These are phyloP conservation scores for Chrysolina oricalcia DNA, from an alignment of 2,888 invertebrate genomes.

Conservation along the genomic window DNA sequence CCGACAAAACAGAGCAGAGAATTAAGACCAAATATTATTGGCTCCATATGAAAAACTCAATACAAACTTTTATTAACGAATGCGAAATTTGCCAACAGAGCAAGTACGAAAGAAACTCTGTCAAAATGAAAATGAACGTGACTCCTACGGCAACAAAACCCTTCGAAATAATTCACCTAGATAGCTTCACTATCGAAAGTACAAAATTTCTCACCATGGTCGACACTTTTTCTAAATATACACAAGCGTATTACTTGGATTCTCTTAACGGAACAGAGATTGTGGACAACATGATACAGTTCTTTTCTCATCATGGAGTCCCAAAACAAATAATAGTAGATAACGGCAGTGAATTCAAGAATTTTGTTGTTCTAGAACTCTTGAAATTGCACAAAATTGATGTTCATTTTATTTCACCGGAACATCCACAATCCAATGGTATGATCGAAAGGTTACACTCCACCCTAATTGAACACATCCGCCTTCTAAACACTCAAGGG, in stretches of 20 bases:
- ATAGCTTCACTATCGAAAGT: constrained; percentile 6
- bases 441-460: not conserved
- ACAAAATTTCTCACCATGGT: too few relatives aligned
- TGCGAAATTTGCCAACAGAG: constrained; percentile 33
- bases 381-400: constrained; percentile 50
- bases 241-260: constrained; percentile 40
- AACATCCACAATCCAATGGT: constrained; percentile 50
- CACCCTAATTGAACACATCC: not conserved
- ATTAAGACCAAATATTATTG: constrained; percentile 37
- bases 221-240: too few relatives aligned
- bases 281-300: constrained; percentile 42
- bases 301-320: constrained; percentile 51
- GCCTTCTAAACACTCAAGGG: not conserved
- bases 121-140: too few relatives aligned
- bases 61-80: constrained; percentile 38
- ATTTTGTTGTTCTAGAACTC: constrained; percentile 45
- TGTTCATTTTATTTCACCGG: constrained; percentile 45
- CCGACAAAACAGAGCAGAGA: constrained; percentile 22
- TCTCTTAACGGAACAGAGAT: constrained; percentile 36
- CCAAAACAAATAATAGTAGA: constrained; percentile 50
- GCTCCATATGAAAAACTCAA: constrained; percentile 32
- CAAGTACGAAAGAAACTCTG: constrained; percentile 33
- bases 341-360: constrained; percentile 54
- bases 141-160: too few relatives aligned
- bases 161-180: too few relatives aligned